These are phyloP conservation scores for Notechis scutatus DNA, from an alignment of 2,113 vertebrate species.

Conservation along the genomic window DNA sequence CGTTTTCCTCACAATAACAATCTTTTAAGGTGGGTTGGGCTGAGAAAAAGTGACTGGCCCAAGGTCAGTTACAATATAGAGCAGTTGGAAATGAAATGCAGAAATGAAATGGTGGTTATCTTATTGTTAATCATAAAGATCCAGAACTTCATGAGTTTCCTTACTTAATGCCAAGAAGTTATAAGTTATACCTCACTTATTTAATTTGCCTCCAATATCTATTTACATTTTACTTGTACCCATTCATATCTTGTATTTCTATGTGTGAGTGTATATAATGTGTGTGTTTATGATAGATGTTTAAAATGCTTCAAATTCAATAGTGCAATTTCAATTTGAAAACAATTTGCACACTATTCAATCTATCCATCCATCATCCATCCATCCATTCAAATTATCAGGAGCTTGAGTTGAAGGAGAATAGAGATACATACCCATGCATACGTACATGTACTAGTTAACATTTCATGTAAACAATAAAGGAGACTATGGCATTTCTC, in stretches of 20 bases:
- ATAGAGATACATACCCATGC: background rate
- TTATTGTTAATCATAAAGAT: background rate
- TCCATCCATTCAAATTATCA: background rate
- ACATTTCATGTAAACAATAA: background rate
- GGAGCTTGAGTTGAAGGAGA: background rate
- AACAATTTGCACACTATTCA: background rate
- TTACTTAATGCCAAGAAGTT: background rate
- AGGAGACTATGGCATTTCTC: background rate
- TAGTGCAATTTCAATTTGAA: background rate
- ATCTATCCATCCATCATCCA: background rate
- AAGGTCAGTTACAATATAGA: background rate
- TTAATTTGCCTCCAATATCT: background rate
- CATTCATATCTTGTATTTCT: background rate
- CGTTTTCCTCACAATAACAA: background rate
- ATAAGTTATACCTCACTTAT: background rate
- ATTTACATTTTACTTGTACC: background rate
- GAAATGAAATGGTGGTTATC: background rate
- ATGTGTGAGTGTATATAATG: background rate
- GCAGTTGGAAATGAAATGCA: background rate
- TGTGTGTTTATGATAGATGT: background rate
- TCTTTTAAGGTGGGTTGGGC: background rate
- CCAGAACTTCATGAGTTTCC: background rate
- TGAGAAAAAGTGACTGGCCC: background rate
- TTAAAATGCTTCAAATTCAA: background rate
- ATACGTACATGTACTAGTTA: background rate